Percentiles rank a stretch among this genome's conserved stretches.
Evolutionary conservation across 53 echinoderm and acorn worm species (phyloP).

Genomic region (Echinarachnius parma): DNA sequence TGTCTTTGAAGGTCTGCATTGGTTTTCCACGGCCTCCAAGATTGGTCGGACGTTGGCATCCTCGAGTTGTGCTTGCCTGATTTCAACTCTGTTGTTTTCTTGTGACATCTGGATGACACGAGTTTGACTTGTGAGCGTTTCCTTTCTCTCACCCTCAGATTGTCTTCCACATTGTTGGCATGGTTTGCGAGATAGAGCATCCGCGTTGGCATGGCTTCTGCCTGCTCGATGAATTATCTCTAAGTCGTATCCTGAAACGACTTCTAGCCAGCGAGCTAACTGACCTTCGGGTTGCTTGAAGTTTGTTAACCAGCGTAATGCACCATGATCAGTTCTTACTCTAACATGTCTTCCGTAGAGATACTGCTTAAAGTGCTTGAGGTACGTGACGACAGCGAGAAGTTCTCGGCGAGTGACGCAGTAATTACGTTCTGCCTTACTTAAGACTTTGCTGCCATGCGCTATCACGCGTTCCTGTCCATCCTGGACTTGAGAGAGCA

Average conservation of each 20-base stretch:
- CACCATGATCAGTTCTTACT: conserved; percentile 48
- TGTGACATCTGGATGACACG: conserved; percentile 1
- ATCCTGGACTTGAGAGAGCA: conserved; percentile 49
- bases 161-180: conserved; percentile 23
- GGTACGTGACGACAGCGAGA: conserved; percentile 29
- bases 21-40: conserved; percentile 19
- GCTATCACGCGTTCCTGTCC: conserved; percentile 45
- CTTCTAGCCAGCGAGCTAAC: conserved; percentile 38
- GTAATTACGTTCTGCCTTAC: conserved; percentile 51
- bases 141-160: conserved; percentile 1
- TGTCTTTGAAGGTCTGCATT: conserved; percentile 31
- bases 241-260: conserved; percentile 17
- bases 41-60: conserved; percentile 30
- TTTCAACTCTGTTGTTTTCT: not conserved
- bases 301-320: conserved; percentile 43
- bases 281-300: conserved; percentile 57
- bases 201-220: conserved; percentile 36
- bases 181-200: conserved; percentile 33
- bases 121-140: not conserved
- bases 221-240: conserved; percentile 30
- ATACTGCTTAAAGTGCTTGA: conserved; percentile 33
- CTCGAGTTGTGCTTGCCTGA: conserved; percentile 17
- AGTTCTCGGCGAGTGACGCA: conserved; percentile 55
- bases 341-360: conserved; percentile 31
- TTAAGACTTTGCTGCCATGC: conserved; percentile 44